Evolutionary conservation across 2,113 vertebrate genomes (phyloP).

Genomic region (Chiloscyllium plagiosum): DNA sequence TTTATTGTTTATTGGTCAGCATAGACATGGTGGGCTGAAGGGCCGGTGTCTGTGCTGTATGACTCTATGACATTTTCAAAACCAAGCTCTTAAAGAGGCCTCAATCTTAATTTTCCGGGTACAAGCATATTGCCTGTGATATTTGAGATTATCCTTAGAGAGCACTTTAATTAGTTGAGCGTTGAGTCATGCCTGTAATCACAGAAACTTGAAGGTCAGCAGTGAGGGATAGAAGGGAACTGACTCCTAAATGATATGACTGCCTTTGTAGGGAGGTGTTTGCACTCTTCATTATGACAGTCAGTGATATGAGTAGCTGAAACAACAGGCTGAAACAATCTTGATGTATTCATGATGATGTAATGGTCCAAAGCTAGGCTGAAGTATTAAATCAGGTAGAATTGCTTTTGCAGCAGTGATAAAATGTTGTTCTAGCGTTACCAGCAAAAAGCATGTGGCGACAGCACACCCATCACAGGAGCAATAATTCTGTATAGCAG

Average conservation of each 20-base stretch:
- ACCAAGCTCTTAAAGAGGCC: no score
- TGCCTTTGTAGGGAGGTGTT: not conserved
- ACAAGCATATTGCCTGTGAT: no score
- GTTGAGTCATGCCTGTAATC: not conserved
- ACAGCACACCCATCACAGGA: not conserved
- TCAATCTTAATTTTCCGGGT: no score
- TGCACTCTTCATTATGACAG: not conserved
- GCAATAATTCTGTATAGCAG: not conserved
- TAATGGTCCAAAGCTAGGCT: not conserved
- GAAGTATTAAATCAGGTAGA: not conserved
- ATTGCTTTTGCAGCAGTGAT: not conserved
- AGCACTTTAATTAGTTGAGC: no score
- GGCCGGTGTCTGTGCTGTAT: no score
- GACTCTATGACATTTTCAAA: no score
- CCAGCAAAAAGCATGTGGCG: not conserved
- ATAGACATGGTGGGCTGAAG: no score
- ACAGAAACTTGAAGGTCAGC: not conserved
- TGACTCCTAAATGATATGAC: not conserved
- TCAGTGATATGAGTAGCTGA: not conserved
- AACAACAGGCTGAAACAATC: not conserved
- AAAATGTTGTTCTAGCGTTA: not conserved
- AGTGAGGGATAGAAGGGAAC: not conserved
- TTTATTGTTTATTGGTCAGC: no score
- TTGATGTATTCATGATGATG: not conserved
- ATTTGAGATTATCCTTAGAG: no score